Evolutionary conservation across 2,888 invertebrate species (phyloP), one percentile per base, ranked within the genome.

Genomic region (Polyommatus icarus): DNA sequence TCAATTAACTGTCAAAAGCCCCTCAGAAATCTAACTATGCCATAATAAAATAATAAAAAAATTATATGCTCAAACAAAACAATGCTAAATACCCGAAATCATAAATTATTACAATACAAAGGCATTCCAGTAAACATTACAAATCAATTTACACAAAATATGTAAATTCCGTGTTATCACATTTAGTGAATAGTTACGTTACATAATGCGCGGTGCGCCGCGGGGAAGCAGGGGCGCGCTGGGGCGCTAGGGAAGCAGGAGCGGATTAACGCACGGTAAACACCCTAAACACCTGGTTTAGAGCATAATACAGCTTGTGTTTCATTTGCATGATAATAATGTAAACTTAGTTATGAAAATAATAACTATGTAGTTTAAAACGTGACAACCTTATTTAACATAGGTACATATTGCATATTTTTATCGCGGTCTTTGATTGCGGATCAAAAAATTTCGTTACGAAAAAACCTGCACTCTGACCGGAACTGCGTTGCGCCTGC

Each of bases 141-240:
- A 67, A 67, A 67, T 67, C 67, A 67, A 67, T 67, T 67, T 67
- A 67, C 29, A 32, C 15, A 12, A 67, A 67, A 67, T 67, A 67
- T 67, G 29, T 32, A 67, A 67, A 67, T 67, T 67, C 67, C 67
- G 15, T 67, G 29, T 67, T 29, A 67, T 67, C 24, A 67, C 67
- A 32, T 67, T 67, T 29, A 7, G 15, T 29, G 10, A 54, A 54
- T 54, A 67, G 29, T 67, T 67, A 1, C 29, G 67, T 29, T 67
- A 15, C 15, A 32, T 32, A 67, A 32, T 67, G 67, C 15, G 29
- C 24, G 61, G 61, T 12, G 24, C n/a, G 61, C 12, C 24, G 59
- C 20, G 61, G 61, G 10, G 46, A 8, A 8, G 50, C 50, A 15
- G 50, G 46, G 50, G n/a, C n/a, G 54, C 15, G 5, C 15, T 15